phyloP scores from a whole-genome alignment of 1,140 invertebrate genomes.

The Hetaerina americana region DNA sequence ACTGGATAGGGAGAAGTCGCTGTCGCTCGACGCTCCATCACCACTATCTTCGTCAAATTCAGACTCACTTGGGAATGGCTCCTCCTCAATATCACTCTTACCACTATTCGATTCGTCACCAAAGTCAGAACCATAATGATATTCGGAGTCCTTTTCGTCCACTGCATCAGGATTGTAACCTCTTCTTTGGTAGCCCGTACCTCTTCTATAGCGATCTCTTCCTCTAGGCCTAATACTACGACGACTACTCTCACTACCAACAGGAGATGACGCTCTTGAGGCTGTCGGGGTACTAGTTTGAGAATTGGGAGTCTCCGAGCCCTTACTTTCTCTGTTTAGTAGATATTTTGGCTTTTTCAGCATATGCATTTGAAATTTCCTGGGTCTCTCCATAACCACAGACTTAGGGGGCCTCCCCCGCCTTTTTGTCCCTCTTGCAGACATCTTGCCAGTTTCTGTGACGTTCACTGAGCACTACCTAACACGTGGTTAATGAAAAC shows the following conservation, averaged over 20 bases:
- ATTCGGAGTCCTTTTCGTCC: constrained; percentile 72
- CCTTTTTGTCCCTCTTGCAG: constrained; percentile 69
- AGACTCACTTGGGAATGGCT: constrained; percentile 45
- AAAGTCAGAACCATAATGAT: constrained; percentile 81
- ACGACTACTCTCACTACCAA: constrained; percentile 51
- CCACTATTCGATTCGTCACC: constrained; percentile 65
- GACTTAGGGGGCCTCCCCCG: constrained; percentile 79
- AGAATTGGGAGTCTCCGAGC: constrained; percentile 43
- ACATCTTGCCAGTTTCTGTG: constrained; percentile 45
- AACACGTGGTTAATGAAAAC: constrained; percentile 35
- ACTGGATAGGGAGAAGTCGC: constrained; percentile 69
- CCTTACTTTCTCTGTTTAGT: constrained; percentile 47
- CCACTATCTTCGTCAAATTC: constrained; percentile 49
- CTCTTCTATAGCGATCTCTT: constrained; percentile 15
- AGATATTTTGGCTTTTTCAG: constrained; percentile 87
- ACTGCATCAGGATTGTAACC: constrained; percentile 58
- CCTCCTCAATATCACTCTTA: constrained; percentile 61
- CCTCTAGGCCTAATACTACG: constrained; percentile 38
- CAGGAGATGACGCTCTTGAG: constrained; percentile 59
- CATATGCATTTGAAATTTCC: constrained; percentile 73
- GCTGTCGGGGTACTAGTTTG: constrained; percentile 61
- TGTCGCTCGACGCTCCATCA: constrained; percentile 56
- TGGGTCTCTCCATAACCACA: constrained; percentile 63
- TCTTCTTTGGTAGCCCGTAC: constrained; percentile 37
- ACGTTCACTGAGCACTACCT: constrained; percentile 24